Percentiles rank a stretch among this genome's conserved stretches.
phyloP scores from a whole-genome alignment of 2,797 vertebrate species.

The Poeciliopsis gracilis region DNA sequence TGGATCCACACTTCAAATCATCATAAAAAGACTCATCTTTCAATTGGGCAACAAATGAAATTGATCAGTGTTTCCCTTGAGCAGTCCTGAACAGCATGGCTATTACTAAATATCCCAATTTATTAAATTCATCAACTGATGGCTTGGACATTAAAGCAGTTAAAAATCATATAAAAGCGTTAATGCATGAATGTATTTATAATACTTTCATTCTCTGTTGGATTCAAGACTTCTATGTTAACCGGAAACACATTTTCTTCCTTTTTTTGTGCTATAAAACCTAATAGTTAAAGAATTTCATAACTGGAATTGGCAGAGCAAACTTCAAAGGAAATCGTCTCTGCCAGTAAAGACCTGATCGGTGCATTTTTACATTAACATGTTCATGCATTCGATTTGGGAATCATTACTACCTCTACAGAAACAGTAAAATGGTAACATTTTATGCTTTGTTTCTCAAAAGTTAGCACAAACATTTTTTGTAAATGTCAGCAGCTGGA shows the following conservation, averaged over 20 bases:
- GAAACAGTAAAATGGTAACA: neutral
- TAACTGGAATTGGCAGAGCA: neutral
- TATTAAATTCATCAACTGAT: neutral
- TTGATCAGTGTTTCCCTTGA: neutral
- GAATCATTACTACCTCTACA: neutral
- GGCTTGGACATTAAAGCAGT: neutral
- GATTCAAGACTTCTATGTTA: neutral
- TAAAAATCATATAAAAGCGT: neutral
- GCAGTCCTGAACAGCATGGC: neutral
- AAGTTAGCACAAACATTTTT: neutral
- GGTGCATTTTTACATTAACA: neutral
- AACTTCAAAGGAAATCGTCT: neutral
- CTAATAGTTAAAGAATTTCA: neutral
- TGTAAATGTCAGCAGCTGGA: neutral
- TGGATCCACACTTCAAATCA: neutral
- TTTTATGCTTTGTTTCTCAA: conserved; percentile 19
- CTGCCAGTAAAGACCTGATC: neutral
- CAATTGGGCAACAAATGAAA: neutral
- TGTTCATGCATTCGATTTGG: no score
- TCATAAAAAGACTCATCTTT: neutral
- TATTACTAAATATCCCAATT: neutral
- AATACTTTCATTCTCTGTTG: neutral
- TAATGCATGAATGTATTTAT: neutral
- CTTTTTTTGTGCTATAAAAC: neutral
- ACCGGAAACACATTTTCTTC: neutral